Conservation (phyloP, 2,797 vertebrate genomes). For the Acridotheres tristis region DNA sequence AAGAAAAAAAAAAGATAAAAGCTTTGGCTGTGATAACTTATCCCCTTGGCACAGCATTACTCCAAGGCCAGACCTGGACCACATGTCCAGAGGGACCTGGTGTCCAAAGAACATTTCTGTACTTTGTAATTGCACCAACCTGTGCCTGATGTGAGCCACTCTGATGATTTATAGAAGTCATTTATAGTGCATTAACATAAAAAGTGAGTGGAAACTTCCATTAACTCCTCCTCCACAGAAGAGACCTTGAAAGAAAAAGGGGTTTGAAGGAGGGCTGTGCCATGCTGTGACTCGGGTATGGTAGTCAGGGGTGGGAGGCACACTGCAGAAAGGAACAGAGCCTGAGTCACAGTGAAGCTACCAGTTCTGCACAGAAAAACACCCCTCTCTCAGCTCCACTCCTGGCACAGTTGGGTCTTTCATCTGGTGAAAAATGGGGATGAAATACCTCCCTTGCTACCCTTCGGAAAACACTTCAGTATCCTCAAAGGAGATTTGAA, state of each 20-base stretch:
- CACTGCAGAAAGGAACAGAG: background rate
- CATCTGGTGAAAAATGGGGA: background rate
- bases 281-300: background rate
- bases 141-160: background rate
- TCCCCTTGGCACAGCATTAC: background rate
- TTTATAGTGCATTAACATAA: background rate
- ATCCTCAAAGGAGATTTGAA: slow-evolving; percentile 11
- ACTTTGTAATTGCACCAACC: background rate
- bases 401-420: background rate
- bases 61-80: background rate
- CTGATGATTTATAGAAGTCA: background rate
- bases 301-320: background rate
- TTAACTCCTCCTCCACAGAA: background rate
- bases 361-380: background rate
- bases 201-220: background rate
- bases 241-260: background rate
- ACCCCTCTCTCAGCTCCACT: background rate
- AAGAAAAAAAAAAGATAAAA: background rate
- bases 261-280: background rate
- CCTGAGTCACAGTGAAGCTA: background rate
- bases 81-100: background rate
- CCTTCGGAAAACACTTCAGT: background rate
- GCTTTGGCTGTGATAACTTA: background rate
- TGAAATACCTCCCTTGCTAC: background rate
- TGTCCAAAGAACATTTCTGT: background rate